These are phyloP conservation scores for Nematopogon swammerdamellus DNA, from an alignment of 2,888 invertebrate species.

Conservation along the genomic window DNA sequence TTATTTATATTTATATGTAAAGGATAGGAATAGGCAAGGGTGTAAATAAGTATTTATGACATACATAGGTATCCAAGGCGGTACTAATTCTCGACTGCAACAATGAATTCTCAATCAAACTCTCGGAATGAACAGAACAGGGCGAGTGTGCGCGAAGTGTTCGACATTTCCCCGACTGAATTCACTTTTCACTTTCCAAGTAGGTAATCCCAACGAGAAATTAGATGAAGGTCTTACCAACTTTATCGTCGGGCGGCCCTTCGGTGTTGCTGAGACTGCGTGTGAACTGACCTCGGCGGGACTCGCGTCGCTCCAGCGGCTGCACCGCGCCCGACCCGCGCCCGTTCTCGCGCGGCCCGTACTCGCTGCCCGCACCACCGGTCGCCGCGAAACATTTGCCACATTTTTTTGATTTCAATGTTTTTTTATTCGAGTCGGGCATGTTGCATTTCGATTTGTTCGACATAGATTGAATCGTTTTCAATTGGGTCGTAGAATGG, in stretches of 20 bases:
- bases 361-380: conserved; percentile 61
- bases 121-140: too few relatives aligned
- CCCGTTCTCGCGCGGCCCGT: conserved; percentile 56
- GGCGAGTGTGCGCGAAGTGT: too few relatives aligned
- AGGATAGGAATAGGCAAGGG: too few relatives aligned
- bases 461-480: conserved; percentile 13
- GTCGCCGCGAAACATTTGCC: conserved; percentile 25
- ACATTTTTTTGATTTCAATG: conserved; percentile 19
- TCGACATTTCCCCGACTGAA: too few relatives aligned
- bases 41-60: too few relatives aligned
- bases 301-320: conserved; percentile 52
- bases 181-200: too few relatives aligned
- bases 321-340: conserved; percentile 49
- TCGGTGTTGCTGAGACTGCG: conserved; percentile 81
- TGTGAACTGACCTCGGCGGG: conserved; percentile 62
- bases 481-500: conserved; percentile 8
- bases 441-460: conserved; percentile 13
- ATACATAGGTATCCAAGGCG: too few relatives aligned
- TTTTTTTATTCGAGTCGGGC: conserved; percentile 22
- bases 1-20: too few relatives aligned
- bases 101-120: too few relatives aligned
- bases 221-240: conserved; percentile 36
- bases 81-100: too few relatives aligned
- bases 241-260: conserved; percentile 81
- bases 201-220: too few relatives aligned